Evolutionary conservation across 2,797 vertebrate species (phyloP), one percentile per base, ranked within the genome.

Genomic region (Hoplostethus atlanticus): DNA sequence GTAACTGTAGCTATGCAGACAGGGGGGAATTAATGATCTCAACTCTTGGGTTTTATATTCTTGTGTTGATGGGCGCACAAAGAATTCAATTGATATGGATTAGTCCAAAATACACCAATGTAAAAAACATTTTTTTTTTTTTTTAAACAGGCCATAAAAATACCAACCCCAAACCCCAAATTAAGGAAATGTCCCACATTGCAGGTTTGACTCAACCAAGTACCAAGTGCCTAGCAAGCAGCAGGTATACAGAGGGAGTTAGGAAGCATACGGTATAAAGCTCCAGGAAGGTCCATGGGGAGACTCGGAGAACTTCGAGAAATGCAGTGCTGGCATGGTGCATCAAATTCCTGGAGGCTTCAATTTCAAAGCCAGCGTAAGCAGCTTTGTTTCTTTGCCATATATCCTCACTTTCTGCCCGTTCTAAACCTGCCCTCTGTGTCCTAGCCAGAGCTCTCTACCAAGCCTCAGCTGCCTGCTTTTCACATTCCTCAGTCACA

Each of bases 361-460:
- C 52, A 34, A 65, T 67, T 79, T 83, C 57, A 66, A 77, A 84
- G 58, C 65, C 71, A 68, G 63, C 68, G 54, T 68, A 68, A 79
- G 71, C 64, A 77, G 75, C 80, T 91, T 87, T 89, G 87, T 87
- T 82, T 64, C 54, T 70, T 17, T 78, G 80, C 89, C 83, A 80
- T 63, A 80, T 68, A 73, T 79, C 77, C 68, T 78, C 53, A 68
- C 71, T 73, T 83, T 77, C 54, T 68, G 77, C 55, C 72, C 60
- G 54, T 85, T 67, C 78, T 79, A 80, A 79, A 89, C 62, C 87
- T 53, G 61, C 77, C 76, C 70, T 68, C 58, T 68, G 66, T 73
- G 73, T 89, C 87, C 68, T 78, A 72, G 81, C 72, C 56, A 53
- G 61, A 57, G 80, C 48, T 82, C 64, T 71, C 73, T 3, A 67